Evolutionary conservation across 2,113 vertebrate genomes (phyloP), one percentile per base, ranked within the genome.

Genomic region (Corynorhinus townsendii): DNA sequence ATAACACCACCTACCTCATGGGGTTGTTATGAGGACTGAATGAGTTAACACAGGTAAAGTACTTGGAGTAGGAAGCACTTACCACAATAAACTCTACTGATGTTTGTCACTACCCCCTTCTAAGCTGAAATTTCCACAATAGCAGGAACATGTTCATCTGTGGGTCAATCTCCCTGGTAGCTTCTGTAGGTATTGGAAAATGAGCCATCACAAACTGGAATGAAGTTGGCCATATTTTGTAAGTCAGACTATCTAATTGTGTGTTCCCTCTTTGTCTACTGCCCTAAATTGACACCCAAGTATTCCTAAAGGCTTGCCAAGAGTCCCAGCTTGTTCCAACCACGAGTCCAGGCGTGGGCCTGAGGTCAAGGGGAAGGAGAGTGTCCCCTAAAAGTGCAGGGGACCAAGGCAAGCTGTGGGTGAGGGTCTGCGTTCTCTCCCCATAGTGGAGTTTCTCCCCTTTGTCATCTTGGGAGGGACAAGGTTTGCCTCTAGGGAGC

Each of bases 81-180:
- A 26, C 38, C 28, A 1, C 1, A 26, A 5, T 9, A 3, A 69
- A 40, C 1, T 10, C 43, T 4, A 10, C 38, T 45, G 30, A 38
- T 12, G n/a, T 20, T 26, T 68, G 7, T 30, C 43, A 62, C n/a
- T 6, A 15, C 1, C 7, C 59, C 35, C 26, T 43, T 68, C 33
- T 33, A 14, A 54, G 38, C 56, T 9, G 1, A 7, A 30, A 30
- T 62, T 35, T 35, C 20, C 45, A 19, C 80, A 40, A 0, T 1
- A 12, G 11, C 72, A 66, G 8, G 38, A 49, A 35, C 1, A 1
- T 6, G 9, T 16, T 30, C 54, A 24, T 19, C 38, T 75, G 24
- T 7, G 26, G 3, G 11, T 38, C 54, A 11, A 1, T 11, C 28
- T 77, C 86, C 20, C 2, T 0, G 10, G 54, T 7, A 49, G 16